Evolutionary conservation across 2,113 vertebrate species (phyloP).

Genomic region (Dromiciops gliroides): DNA sequence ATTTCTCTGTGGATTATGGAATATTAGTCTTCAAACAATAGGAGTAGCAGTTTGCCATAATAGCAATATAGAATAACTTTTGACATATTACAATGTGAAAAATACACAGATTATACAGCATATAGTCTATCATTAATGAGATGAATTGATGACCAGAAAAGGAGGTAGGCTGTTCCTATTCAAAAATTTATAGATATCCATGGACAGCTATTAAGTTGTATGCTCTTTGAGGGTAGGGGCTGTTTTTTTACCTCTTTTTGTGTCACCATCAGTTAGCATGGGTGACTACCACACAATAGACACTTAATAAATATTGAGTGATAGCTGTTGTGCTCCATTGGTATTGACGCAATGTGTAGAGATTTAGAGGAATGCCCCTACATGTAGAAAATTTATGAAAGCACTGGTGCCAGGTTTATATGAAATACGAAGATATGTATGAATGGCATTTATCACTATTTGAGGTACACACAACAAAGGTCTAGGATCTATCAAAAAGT

Average conservation of each 20-base stretch:
- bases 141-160: not conserved
- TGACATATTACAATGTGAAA: not conserved
- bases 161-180: no score
- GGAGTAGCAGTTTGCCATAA: not conserved
- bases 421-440: not conserved
- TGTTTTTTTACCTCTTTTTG: not conserved
- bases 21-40: not conserved
- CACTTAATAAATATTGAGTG: not conserved
- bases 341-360: not conserved
- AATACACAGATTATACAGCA: not conserved
- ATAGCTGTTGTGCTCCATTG: not conserved
- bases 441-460: not conserved
- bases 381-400: not conserved
- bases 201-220: not conserved
- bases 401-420: not conserved
- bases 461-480: not conserved
- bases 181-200: not conserved
- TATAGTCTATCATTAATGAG: not conserved
- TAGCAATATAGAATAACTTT: not conserved
- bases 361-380: not conserved
- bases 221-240: not conserved
- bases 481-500: not conserved
- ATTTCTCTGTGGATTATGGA: not conserved
- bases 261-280: not conserved
- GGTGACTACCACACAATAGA: not conserved